A percentile compares a stretch with the other conserved stretches of the same genome.
Conservation (phyloP, 2,888 invertebrate genomes). For the Oligia fasciuncula region DNA sequence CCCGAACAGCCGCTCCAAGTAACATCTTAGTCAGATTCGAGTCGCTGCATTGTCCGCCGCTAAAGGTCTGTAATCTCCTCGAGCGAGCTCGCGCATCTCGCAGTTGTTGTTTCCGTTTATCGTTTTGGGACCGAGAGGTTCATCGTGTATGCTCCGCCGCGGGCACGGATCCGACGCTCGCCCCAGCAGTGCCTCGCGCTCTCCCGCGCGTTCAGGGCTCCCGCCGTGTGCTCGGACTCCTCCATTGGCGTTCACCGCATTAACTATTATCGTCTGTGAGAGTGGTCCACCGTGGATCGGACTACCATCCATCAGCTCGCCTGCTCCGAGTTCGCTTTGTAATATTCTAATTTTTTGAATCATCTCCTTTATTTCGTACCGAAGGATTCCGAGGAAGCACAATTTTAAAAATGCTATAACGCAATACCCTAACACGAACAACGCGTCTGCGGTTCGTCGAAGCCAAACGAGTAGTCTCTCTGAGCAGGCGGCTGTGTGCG, state of each 20-base stretch:
- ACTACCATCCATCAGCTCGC: conserved; percentile 86
- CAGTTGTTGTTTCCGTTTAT: conserved; percentile 94
- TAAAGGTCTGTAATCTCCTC: conserved; percentile 87
- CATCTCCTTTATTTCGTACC: conserved; percentile 97
- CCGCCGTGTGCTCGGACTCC: conserved; percentile 90
- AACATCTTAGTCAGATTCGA: conserved; percentile 94
- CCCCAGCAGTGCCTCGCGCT: conserved; percentile 90
- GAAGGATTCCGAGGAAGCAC: conserved; percentile 96
- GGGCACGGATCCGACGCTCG: conserved; percentile 86
- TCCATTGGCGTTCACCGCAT: conserved; percentile 90
- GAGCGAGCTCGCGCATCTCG: conserved; percentile 93
- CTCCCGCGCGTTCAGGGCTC: conserved; percentile 89
- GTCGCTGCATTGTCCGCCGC: conserved; percentile 89
- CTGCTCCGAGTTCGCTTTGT: conserved; percentile 91
- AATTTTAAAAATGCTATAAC: conserved; percentile 96
- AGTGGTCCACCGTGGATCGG: conserved; percentile 87
- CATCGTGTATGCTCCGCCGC: conserved; percentile 84
- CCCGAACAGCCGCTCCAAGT: conserved; percentile 93
- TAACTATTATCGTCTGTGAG: conserved; percentile 87
- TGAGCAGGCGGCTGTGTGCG: conserved; percentile 92
- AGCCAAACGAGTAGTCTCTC: conserved; percentile 93
- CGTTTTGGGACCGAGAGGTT: conserved; percentile 90
- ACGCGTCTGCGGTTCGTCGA: conserved; percentile 94
- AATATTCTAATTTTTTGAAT: conserved; percentile 96
- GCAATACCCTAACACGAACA: conserved; percentile 96